A percentile compares a stretch with the other conserved stretches of the same genome.
Evolutionary conservation across 2,797 vertebrate species (phyloP).

Genomic region (Uromys caudimaculatus): DNA sequence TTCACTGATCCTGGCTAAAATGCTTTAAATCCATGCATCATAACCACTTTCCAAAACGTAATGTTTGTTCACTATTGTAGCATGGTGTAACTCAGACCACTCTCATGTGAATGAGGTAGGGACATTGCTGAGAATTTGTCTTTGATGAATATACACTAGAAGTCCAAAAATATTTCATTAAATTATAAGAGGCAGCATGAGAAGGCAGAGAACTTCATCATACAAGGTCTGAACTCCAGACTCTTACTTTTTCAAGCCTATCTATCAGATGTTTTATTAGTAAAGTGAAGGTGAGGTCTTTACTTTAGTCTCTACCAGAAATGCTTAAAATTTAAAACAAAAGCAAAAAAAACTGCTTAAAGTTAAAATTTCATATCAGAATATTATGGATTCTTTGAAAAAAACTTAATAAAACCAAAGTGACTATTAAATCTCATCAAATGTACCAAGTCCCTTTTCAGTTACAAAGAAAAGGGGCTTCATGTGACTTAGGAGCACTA

Average conservation of each 20-base stretch:
- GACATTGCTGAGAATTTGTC: not conserved
- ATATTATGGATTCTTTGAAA: not conserved
- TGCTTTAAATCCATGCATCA: slow-evolving; percentile 57
- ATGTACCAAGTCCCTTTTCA: not conserved
- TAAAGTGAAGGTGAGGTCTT: not conserved
- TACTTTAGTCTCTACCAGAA: not conserved
- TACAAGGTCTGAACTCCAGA: not conserved
- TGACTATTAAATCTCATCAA: not conserved
- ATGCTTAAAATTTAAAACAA: not conserved
- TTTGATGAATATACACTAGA: not conserved
- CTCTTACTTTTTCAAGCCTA: not conserved
- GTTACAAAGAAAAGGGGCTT: not conserved
- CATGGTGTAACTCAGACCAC: not conserved
- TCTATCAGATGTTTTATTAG: not conserved
- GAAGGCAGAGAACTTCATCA: not conserved
- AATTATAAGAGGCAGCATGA: not conserved
- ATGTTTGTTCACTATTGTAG: slow-evolving; percentile 36
- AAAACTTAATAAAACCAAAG: slow-evolving; percentile 7
- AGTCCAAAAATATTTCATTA: not conserved
- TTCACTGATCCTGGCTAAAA: not conserved
- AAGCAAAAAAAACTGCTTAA: not conserved
- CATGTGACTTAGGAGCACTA: not conserved
- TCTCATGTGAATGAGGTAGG: not conserved
- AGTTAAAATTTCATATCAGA: slow-evolving; percentile 11
- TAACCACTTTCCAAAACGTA: slow-evolving; percentile 57